Conservation (phyloP, 2,113 vertebrate genomes). For the Motacilla alba region DNA sequence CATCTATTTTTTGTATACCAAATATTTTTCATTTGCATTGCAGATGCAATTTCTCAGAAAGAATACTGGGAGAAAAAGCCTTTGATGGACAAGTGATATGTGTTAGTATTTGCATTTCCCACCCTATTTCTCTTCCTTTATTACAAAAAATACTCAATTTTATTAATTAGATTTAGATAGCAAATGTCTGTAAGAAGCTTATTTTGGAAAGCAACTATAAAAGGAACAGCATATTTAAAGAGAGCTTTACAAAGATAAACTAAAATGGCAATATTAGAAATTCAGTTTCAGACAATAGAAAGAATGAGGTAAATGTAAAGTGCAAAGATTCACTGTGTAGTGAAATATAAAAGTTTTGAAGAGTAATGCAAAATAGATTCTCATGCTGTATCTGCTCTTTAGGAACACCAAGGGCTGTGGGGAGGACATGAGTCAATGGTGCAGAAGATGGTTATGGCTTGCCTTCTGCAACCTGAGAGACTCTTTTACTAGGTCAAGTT, state of each 20-base stretch:
- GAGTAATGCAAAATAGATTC: background rate
- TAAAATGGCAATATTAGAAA: background rate
- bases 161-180: constrained; percentile 13
- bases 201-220: constrained; percentile 4
- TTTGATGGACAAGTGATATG: background rate
- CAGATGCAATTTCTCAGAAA: background rate
- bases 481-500: background rate
- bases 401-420: background rate
- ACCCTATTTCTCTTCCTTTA: background rate
- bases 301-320: background rate
- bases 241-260: background rate
- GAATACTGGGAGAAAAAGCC: background rate
- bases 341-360: background rate
- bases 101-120: constrained; percentile 15
- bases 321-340: background rate
- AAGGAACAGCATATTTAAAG: background rate
- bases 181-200: background rate
- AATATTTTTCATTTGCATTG: constrained; percentile 33
- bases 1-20: background rate
- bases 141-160: constrained; percentile 13
- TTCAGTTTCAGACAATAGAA: background rate
- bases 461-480: background rate
- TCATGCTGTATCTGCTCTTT: background rate
- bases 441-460: background rate
- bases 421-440: background rate